phyloP scores from a whole-genome alignment of 2,113 vertebrate genomes.

The Petroica traversi region DNA sequence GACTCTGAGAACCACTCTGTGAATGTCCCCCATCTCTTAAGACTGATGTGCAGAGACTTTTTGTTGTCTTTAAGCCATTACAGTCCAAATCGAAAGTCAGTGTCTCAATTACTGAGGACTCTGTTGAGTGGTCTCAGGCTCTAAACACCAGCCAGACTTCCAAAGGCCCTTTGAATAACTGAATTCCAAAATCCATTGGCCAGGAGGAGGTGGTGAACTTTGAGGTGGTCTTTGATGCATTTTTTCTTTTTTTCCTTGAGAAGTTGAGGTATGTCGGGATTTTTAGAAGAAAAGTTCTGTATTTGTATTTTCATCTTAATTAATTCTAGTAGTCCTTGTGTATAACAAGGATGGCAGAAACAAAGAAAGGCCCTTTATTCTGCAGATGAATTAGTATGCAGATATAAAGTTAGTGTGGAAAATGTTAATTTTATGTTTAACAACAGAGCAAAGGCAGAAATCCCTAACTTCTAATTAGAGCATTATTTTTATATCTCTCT shows the following conservation, averaged over 20 bases:
- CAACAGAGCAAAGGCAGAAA: not conserved
- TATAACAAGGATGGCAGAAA: not conserved
- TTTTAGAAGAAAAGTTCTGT: not conserved
- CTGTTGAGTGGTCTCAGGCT: not conserved
- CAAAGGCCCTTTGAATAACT: not conserved
- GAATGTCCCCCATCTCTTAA: not conserved
- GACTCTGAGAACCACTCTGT: not conserved
- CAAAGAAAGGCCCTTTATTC: not conserved
- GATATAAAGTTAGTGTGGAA: not conserved
- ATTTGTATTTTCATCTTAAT: not conserved
- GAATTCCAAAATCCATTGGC: not conserved
- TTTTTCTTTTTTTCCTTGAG: not conserved
- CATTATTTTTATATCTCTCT: not conserved
- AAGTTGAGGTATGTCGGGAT: not conserved
- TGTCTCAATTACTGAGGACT: not conserved
- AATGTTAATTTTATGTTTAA: not conserved
- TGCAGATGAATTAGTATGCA: not conserved
- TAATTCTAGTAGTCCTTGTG: not conserved
- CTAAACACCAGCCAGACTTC: not conserved
- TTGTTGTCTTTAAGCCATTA: not conserved
- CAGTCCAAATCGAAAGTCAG: not conserved
- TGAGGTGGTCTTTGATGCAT: not conserved
- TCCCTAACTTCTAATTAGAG: not conserved
- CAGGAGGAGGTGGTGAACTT: not conserved
- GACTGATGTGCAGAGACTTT: not conserved